Percentiles rank a stretch among this genome's conserved stretches.
These are phyloP conservation scores for Psilopsiagon aurifrons DNA, from an alignment of 2,113 vertebrate species.

Conservation along the genomic window DNA sequence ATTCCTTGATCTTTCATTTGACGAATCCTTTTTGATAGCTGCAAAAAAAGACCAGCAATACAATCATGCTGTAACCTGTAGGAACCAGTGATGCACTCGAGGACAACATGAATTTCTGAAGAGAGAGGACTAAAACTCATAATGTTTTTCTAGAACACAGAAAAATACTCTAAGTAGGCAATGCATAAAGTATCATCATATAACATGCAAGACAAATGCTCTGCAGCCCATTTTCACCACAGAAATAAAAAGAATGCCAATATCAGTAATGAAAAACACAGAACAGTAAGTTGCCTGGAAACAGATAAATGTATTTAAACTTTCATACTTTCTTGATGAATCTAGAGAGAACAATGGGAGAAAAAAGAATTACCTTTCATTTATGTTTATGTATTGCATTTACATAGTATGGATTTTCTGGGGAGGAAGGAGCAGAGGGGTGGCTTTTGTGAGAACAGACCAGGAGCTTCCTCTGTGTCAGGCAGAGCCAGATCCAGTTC, in stretches of 20 bases:
- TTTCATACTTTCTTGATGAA: neutral
- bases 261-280: neutral
- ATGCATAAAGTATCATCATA: neutral
- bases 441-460: neutral
- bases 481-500: neutral
- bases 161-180: neutral
- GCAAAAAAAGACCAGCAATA: neutral
- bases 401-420: neutral
- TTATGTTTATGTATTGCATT: neutral
- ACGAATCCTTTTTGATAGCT: neutral
- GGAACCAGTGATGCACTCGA: neutral
- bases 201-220: neutral
- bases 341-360: neutral
- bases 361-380: neutral
- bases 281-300: conserved; percentile 55
- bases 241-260: conserved; percentile 41
- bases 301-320: conserved; percentile 46
- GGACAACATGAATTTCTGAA: neutral
- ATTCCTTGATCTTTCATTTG: neutral
- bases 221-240: conserved; percentile 11
- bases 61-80: neutral
- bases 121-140: neutral
- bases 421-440: neutral
- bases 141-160: neutral
- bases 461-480: rapidly evolving